A percentile compares a stretch with the other conserved stretches of the same genome.
phyloP scores from a whole-genome alignment of 2,888 invertebrate genomes.

The Steinernema carpocapsae region DNA sequence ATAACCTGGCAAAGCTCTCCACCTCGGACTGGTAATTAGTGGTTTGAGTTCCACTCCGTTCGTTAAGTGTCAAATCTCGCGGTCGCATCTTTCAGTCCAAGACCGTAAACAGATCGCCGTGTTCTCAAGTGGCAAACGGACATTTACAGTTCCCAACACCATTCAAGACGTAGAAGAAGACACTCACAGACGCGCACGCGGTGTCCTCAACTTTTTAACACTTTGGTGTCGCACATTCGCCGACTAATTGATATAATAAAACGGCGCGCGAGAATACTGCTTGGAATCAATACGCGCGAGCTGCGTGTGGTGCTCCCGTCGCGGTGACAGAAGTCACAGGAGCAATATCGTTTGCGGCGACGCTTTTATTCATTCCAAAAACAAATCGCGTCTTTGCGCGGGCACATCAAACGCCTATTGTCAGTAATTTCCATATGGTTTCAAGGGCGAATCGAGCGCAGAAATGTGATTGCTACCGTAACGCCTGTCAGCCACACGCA shows the following conservation, averaged over 20 bases:
- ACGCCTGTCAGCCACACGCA: background rate
- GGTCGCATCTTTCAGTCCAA: background rate
- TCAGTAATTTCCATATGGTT: constrained; percentile 27
- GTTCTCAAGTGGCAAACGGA: background rate
- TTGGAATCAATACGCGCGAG: constrained; percentile 4
- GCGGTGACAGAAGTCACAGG: background rate
- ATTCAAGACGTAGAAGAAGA: too few relatives aligned
- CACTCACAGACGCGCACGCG: too few relatives aligned
- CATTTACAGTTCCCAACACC: background rate
- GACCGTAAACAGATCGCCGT: background rate
- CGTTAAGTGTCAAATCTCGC: too few relatives aligned
- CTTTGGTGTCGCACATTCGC: constrained; percentile 25
- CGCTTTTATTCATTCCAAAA: constrained; percentile 7
- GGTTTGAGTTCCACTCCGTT: too few relatives aligned
- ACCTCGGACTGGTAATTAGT: constrained; percentile 3
- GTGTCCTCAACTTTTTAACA: constrained; percentile 12
- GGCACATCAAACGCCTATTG: constrained; percentile 8
- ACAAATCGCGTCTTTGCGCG: constrained; percentile 15
- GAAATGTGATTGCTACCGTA: constrained; percentile 5
- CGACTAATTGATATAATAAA: constrained; percentile 29
- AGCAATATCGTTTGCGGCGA: constrained; percentile 23
- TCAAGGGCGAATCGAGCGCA: background rate
- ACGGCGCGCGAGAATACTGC: constrained; percentile 24
- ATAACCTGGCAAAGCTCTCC: background rate
- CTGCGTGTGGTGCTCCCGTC: too few relatives aligned